Evolutionary conservation across 2,113 vertebrate species (phyloP).

Genomic region (Varanus komodoensis): DNA sequence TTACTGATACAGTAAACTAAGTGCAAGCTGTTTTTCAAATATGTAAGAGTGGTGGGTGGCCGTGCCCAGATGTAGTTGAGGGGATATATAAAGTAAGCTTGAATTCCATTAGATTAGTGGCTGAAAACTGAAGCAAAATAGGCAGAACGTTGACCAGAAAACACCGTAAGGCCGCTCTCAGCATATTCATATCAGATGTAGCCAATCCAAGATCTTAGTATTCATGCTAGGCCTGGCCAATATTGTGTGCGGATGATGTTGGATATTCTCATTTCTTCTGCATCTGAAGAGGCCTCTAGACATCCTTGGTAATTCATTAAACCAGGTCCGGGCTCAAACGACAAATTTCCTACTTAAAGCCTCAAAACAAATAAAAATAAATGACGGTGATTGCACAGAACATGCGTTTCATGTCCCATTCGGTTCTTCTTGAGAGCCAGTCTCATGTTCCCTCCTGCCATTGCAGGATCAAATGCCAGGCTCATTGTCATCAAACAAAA

Average conservation of each 20-base stretch:
- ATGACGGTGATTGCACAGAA: not conserved
- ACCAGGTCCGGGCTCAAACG: not conserved
- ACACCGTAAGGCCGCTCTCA: not conserved
- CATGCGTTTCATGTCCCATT: fast-evolving
- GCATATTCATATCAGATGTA: not conserved
- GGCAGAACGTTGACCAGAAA: not conserved
- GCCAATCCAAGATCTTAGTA: not conserved
- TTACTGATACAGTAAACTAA: not conserved
- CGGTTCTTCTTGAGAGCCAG: not conserved
- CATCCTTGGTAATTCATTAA: not conserved
- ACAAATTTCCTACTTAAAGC: not conserved
- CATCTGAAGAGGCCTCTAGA: not conserved
- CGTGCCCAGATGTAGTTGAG: not conserved
- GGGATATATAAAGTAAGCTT: not conserved
- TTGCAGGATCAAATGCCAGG: not conserved
- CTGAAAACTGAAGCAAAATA: not conserved
- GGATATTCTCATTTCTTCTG: not conserved
- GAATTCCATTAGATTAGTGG: not conserved
- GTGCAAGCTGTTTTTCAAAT: no score
- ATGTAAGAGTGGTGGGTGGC: no score
- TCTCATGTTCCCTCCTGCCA: fast-evolving
- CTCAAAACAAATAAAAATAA: not conserved
- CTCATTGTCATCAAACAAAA: slow-evolving; percentile 28
- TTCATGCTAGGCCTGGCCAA: not conserved
- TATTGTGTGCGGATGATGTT: not conserved